A percentile compares a stretch with the other conserved stretches of the same genome.
These are phyloP conservation scores for Anagyrus pseudococci DNA, from an alignment of 2,888 invertebrate species.

Conservation along the genomic window DNA sequence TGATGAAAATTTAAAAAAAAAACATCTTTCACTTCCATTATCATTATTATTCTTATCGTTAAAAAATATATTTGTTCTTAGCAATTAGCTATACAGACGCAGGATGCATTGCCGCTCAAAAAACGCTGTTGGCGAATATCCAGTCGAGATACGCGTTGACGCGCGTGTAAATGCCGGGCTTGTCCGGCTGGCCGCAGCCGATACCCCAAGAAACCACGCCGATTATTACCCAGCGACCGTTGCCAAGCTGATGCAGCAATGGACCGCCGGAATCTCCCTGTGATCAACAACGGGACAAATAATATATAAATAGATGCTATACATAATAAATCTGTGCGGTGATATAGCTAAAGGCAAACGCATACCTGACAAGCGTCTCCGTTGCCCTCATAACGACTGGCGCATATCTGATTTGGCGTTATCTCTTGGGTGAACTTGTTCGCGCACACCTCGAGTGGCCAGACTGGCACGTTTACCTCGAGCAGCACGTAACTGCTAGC, in stretches of 20 bases:
- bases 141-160: slow-evolving; percentile 76
- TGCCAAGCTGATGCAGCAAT: slow-evolving; percentile 74
- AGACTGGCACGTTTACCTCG: slow-evolving; percentile 81
- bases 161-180: slow-evolving; percentile 81
- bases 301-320: too few relatives aligned
- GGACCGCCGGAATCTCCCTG: slow-evolving; percentile 89
- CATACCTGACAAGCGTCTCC: slow-evolving; percentile 83
- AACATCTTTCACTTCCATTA: too few relatives aligned
- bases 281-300: too few relatives aligned
- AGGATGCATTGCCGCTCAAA: slow-evolving; percentile 54
- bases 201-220: slow-evolving; percentile 89
- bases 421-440: slow-evolving; percentile 71
- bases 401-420: slow-evolving; percentile 76
- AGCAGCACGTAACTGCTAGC: slow-evolving; percentile 72
- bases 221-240: slow-evolving; percentile 78
- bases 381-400: slow-evolving; percentile 77
- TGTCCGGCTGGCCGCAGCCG: slow-evolving; percentile 76
- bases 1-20: too few relatives aligned
- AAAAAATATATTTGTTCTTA: too few relatives aligned
- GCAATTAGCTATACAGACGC: too few relatives aligned
- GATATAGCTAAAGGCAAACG: too few relatives aligned
- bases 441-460: slow-evolving; percentile 73
- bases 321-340: too few relatives aligned
- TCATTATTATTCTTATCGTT: too few relatives aligned
- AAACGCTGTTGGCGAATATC: slow-evolving; percentile 69